Evolutionary conservation across 2,888 invertebrate species (phyloP).

Genomic region (Perizoma affinitatum): DNA sequence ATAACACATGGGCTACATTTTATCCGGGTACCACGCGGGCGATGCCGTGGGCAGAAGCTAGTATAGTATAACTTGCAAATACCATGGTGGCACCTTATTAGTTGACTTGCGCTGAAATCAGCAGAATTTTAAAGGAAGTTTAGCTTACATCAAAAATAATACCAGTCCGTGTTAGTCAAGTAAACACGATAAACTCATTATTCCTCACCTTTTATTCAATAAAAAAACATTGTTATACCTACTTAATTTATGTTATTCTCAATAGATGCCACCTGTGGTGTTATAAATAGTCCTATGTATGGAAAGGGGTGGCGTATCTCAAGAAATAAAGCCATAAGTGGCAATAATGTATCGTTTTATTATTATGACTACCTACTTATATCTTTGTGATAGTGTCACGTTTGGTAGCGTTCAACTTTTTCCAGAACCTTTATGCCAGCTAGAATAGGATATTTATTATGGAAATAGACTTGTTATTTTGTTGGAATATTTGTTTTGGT

Average conservation of each 20-base stretch:
- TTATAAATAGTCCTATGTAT: neutral
- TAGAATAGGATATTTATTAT: slow-evolving; percentile 1
- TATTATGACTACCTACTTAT: neutral
- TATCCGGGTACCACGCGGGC: no score
- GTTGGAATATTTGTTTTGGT: neutral
- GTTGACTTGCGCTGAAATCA: no score
- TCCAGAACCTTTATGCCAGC: neutral
- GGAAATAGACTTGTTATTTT: neutral
- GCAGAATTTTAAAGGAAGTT: no score
- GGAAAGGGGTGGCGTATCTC: neutral
- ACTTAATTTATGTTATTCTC: neutral
- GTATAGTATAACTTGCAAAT: no score
- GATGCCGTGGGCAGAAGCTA: no score
- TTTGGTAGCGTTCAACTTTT: neutral
- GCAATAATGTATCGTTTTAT: slow-evolving; percentile 3
- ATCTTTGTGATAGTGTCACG: neutral
- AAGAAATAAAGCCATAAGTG: neutral
- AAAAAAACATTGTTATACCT: no score
- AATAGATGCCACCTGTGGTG: neutral
- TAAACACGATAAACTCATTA: no score
- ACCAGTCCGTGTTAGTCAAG: no score
- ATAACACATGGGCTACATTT: no score
- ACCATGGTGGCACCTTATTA: no score
- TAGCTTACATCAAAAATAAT: no score
- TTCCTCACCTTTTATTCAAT: no score